Base-by-base conservation (phyloP, 2,113 vertebrate species). In the Oreochromis aureus region DNA sequence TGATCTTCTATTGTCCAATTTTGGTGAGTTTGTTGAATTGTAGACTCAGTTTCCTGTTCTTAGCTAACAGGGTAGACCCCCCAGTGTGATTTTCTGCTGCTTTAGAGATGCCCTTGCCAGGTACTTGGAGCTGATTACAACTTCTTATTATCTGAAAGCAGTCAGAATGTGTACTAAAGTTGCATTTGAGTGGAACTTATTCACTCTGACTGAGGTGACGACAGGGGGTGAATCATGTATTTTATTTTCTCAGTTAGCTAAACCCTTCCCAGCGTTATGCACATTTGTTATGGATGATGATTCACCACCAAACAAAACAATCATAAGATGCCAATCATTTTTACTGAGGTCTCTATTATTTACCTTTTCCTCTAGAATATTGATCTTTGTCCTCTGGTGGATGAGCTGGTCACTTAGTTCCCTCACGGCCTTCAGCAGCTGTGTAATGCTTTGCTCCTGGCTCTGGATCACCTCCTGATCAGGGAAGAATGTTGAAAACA, bases 321-420 rank as follows among this genome's bases (percentile, higher is more conserved):
- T 63, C 19, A 10, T 34, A 48, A 9, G 16, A 15, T 12, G 2
- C 10, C 44, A 27, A 5, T 76, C 10, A 76, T 27, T 27, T 80
- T 56, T 6, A 66, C 2, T 7, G 36, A 30, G 7, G 19, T 83
- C 41, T 27, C 46, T 6, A 59, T 27, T 10, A 19, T 59, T 44
- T 56, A 97, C 96, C 90, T 96, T 96, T 46, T 94, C 91, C 83
- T 97, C 96, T 90, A 97, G 91, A 46, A 5, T 61, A 80, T 94
- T 96, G 87, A 97, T 96, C 90, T 96, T 95, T 2, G 19, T 82
- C 78, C 48, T 93, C 82, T 97, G 96, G 81, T 93, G n/a, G 73
- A 89, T 94, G 78, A 97, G 94, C 81, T 96, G 95, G 41, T 96
- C 89, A 3, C 91, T 95, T 86, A 96, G 96, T 13, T 96, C 95